Percentiles rank a stretch among this genome's conserved stretches.
These are phyloP conservation scores for Idaea biselata DNA, from an alignment of 2,888 invertebrate species.

Conservation along the genomic window DNA sequence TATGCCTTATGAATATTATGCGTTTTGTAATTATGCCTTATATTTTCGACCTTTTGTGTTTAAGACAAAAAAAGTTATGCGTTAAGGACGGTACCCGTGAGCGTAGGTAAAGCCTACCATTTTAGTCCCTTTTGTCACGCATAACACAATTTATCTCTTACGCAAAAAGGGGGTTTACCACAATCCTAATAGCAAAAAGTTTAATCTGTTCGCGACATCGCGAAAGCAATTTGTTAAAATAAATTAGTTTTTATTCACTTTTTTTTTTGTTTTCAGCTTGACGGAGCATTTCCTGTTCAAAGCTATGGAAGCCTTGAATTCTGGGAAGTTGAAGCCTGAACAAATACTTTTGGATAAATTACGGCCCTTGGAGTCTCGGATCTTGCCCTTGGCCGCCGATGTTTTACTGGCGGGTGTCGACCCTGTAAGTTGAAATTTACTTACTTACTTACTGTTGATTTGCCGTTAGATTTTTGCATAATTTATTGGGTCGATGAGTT, in stretches of 20 bases:
- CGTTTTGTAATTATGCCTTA: too few relatives aligned
- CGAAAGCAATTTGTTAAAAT: slow-evolving; percentile 7
- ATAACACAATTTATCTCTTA: background rate
- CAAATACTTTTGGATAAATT: slow-evolving; percentile 60
- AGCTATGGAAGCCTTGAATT: slow-evolving; percentile 49
- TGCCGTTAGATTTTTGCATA: background rate
- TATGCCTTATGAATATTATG: too few relatives aligned
- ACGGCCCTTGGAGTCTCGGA: slow-evolving; percentile 52
- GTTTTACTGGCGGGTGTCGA: slow-evolving; percentile 66
- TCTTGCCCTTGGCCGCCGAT: slow-evolving; percentile 64
- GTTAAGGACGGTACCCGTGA: too few relatives aligned
- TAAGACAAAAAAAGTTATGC: too few relatives aligned
- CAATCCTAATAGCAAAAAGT: slow-evolving; percentile 1
- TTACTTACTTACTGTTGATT: background rate
- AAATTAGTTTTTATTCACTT: slow-evolving; percentile 1
- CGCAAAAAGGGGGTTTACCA: slow-evolving; percentile 2
- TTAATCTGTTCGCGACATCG: slow-evolving; percentile 4
- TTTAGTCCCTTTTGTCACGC: background rate
- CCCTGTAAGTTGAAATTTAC: slow-evolving; percentile 48
- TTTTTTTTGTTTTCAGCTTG: slow-evolving; percentile 46
- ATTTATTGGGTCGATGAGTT: background rate
- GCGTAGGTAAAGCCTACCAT: background rate
- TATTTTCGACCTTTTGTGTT: too few relatives aligned
- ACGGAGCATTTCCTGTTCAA: slow-evolving; percentile 60
- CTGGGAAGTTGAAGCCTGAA: slow-evolving; percentile 46